Percentiles rank a stretch among this genome's conserved stretches.
phyloP scores from a whole-genome alignment of 1,140 invertebrate genomes.

The Heliconius eleuchia region DNA sequence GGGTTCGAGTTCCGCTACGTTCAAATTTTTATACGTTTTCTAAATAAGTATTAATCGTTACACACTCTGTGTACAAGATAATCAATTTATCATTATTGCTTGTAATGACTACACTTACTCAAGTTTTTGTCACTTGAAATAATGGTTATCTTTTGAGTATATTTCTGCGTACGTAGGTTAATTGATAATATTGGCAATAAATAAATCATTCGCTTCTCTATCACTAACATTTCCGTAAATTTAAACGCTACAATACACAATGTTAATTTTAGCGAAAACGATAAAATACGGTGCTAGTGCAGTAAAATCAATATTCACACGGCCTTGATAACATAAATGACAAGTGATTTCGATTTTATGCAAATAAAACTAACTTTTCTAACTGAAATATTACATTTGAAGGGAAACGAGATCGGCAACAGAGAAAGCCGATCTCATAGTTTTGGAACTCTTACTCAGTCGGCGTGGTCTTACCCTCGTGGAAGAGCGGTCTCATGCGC shows the following conservation, averaged over 20 bases:
- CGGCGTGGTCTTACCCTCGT: no score
- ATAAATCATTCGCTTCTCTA: neutral
- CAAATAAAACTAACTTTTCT: neutral
- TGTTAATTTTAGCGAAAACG: neutral
- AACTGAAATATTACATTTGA: no score
- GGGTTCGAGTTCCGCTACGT: no score
- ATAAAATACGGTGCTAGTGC: neutral
- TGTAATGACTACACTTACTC: neutral
- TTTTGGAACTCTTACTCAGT: no score
- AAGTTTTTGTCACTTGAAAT: neutral
- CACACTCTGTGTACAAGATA: neutral
- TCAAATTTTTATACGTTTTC: no score
- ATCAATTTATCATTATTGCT: neutral
- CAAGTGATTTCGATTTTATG: neutral
- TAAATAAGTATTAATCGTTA: no score
- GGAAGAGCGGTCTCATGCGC: no score
- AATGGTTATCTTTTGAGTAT: no score
- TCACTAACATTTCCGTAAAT: neutral
- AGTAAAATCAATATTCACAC: slow-evolving; percentile 4
- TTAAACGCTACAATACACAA: neutral
- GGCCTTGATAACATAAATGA: slow-evolving; percentile 4
- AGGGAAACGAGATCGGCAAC: no score
- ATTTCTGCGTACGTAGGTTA: neutral
- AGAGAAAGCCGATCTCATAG: no score
- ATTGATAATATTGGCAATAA: neutral